Evolutionary conservation across 2,113 vertebrate species (phyloP), one percentile per base, ranked within the genome.

Genomic region (Otocyon megalotis): DNA sequence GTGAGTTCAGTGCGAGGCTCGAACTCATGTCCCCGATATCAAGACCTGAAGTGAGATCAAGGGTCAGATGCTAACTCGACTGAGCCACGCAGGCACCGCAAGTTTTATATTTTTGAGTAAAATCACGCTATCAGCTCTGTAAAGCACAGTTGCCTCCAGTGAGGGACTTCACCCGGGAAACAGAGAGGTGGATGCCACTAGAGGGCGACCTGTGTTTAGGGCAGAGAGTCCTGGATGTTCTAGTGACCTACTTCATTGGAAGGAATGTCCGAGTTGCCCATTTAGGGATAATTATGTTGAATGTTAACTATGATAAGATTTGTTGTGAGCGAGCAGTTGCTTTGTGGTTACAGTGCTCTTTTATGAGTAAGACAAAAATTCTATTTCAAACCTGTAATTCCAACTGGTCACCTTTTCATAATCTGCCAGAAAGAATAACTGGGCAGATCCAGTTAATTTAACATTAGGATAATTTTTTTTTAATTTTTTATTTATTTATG

Each of bases 311-410:
- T 16, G 35, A 72, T 58, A 89, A 37, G 67, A 50, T 17, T n/a
- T 26, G 50, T 24, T 58, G 2, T 16, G 2, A 94, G 37, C 10
- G 37, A 50, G 35, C 30, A 8, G 60, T 84, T 79, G 17, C 82
- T 89, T 54, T 90, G 93, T 93, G 92, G 91, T 92, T 92, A 79
- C 50, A 77, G 7, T 37, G 72, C 10, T 71, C 24, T 54, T 88
- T 91, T 86, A 63, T 91, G 65, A 95, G 74, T 72, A 72, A 94
- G 62, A 69, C 13, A 58, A 37, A 88, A 85, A 48, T 67, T 74
- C 1, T 30, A n/a, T 83, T 85, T 83, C 91, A 72, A 88, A 58
- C 28, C 19, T 22, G 3, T 86, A 56, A 58, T 87, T 96, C 35
- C 82, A 35, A 76, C 30, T 56, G 69, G 35, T 60, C 63, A 58